A percentile compares a stretch with the other conserved stretches of the same genome.
Conservation (phyloP, 2,888 invertebrate genomes). For the Drosophila vallismaia region DNA sequence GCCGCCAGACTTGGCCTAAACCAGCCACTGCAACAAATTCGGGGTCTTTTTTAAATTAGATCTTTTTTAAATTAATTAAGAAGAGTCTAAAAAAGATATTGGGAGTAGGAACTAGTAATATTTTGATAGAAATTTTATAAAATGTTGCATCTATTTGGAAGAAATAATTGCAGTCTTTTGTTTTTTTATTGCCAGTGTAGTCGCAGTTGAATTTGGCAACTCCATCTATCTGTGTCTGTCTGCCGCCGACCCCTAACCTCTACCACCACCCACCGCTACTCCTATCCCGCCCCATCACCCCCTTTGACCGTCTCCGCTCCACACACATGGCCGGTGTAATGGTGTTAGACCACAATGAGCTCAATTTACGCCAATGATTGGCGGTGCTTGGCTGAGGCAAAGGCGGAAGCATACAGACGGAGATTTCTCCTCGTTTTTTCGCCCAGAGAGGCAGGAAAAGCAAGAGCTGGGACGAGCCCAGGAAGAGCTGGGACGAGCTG, state of each 20-base stretch:
- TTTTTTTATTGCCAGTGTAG: constrained; percentile 1
- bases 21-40: constrained; percentile 13
- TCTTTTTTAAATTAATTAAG: no score
- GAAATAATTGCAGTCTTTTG: no score
- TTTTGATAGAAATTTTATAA: no score
- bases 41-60: no score
- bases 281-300: no score
- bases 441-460: background rate
- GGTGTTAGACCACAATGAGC: constrained; percentile 77
- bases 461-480: background rate
- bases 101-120: no score
- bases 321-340: constrained; percentile 50
- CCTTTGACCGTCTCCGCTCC: background rate
- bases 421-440: background rate
- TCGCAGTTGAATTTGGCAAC: constrained; percentile 39
- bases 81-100: no score
- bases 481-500: background rate
- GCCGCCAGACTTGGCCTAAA: constrained; percentile 38
- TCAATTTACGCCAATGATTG: constrained; percentile 79
- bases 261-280: background rate
- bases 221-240: constrained; percentile 43
- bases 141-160: no score
- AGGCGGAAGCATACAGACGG: constrained; percentile 4
- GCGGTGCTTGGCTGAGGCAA: constrained; percentile 57
- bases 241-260: constrained; percentile 3